Percentiles rank a stretch among this genome's conserved stretches.
phyloP scores from a whole-genome alignment of 2,888 invertebrate species.

The Drosophila neotestacea region DNA sequence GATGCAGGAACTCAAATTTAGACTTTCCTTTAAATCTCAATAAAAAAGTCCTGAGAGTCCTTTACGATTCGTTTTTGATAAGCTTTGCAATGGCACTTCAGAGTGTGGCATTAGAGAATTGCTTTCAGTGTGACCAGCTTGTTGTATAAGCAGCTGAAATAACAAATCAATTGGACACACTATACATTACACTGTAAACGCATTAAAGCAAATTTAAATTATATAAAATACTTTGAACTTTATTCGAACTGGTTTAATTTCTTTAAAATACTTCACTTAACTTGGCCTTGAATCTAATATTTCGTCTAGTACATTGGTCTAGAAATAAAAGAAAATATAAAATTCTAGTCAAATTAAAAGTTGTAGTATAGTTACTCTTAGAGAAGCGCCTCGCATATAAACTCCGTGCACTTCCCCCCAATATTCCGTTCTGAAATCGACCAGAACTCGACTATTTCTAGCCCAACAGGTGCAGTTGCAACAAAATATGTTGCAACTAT shows the following conservation, averaged over 20 bases:
- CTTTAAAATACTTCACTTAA: not conserved
- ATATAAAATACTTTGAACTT: too few species aligned
- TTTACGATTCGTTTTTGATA: slow-evolving; percentile 57
- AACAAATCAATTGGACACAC: not conserved
- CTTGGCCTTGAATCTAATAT: too few species aligned
- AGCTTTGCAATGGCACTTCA: slow-evolving; percentile 13
- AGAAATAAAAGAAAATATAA: not conserved
- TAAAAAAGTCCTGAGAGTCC: not conserved
- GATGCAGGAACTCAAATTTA: slow-evolving; percentile 32
- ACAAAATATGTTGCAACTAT: not conserved
- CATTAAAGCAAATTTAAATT: too few species aligned
- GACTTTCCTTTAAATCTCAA: slow-evolving; percentile 3
- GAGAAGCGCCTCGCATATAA: not conserved
- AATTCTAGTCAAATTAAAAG: not conserved
- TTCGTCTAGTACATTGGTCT: not conserved
- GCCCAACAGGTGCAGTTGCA: slow-evolving; percentile 1
- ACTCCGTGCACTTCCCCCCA: not conserved
- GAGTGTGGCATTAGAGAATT: not conserved
- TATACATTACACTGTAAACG: not conserved
- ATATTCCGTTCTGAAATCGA: not conserved
- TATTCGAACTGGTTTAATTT: too few species aligned
- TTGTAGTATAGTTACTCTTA: not conserved
- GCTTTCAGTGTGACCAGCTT: not conserved
- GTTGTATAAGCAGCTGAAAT: not conserved
- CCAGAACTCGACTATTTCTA: not conserved